A percentile compares a stretch with the other conserved stretches of the same genome.
phyloP scores from a whole-genome alignment of 2,888 invertebrate species.

The Peribatodes rhomboidaria region DNA sequence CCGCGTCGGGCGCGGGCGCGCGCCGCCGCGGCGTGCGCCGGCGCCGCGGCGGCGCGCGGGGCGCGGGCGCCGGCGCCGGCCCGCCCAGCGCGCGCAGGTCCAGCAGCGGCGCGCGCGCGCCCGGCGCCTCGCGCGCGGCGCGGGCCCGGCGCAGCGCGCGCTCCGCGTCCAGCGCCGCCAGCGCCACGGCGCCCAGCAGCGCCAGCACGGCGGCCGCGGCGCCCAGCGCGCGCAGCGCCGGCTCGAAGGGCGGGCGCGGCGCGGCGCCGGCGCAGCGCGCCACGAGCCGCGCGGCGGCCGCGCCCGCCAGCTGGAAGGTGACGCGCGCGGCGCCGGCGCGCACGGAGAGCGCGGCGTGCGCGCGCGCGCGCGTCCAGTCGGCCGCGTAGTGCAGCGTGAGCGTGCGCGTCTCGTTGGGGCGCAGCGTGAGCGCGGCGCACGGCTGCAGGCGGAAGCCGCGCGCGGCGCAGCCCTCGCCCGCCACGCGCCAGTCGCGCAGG shows the following conservation, averaged over 20 bases:
- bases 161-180: conserved; percentile 65
- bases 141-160: conserved; percentile 57
- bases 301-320: conserved; percentile 64
- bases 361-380: conserved; percentile 80
- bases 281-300: conserved; percentile 67
- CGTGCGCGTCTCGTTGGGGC: conserved; percentile 69
- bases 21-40: conserved; percentile 54
- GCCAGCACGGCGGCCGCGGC: conserved; percentile 62
- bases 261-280: conserved; percentile 54
- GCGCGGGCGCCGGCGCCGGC: conserved; percentile 39
- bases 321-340: conserved; percentile 80
- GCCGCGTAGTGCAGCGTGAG: conserved; percentile 61
- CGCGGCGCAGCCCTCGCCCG: conserved; percentile 73
- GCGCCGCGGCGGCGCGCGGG: conserved; percentile 49
- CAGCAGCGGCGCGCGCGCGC: conserved; percentile 56
- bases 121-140: conserved; percentile 52
- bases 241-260: conserved; percentile 86
- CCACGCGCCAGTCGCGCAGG: conserved; percentile 81
- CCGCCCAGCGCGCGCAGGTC: conserved; percentile 54
- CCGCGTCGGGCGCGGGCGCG: conserved; percentile 52
- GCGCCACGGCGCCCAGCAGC: conserved; percentile 70
- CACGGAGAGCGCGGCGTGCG: conserved; percentile 78
- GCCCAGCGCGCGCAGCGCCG: conserved; percentile 83
- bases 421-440: conserved; percentile 67
- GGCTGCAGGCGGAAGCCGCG: conserved; percentile 73